Conservation (phyloP, 2,888 invertebrate species). For the Stenolophus ochropezus region DNA sequence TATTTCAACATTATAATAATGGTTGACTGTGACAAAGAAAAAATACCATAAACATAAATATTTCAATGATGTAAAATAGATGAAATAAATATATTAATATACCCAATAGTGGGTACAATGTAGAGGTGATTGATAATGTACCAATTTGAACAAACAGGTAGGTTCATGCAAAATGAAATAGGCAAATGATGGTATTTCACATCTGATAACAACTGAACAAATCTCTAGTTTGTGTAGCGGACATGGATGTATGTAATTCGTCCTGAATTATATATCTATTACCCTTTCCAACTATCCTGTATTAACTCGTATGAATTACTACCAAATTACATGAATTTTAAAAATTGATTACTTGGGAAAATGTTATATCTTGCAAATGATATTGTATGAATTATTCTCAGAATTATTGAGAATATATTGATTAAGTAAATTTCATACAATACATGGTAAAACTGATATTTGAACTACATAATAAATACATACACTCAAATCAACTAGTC, state of each 20-base stretch:
- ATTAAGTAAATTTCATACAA: too few species aligned
- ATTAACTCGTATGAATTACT: conserved; percentile 11
- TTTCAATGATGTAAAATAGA: too few species aligned
- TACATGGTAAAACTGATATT: too few species aligned
- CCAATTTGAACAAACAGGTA: not conserved
- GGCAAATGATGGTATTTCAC: conserved; percentile 1
- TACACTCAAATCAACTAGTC: too few species aligned
- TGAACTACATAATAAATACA: too few species aligned
- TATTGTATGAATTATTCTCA: not conserved
- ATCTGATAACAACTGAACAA: not conserved
- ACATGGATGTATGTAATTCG: not conserved
- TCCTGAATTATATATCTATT: conserved; percentile 18
- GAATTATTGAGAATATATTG: conserved; percentile 4
- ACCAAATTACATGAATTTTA: conserved; percentile 23
- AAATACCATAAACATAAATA: not conserved
- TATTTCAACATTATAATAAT: not conserved
- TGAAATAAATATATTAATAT: too few species aligned
- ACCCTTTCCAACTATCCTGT: not conserved
- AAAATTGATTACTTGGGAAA: not conserved
- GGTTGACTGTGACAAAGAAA: not conserved
- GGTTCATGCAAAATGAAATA: too few species aligned
- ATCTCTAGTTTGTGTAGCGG: too few species aligned
- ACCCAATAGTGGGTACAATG: too few species aligned
- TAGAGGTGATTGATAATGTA: too few species aligned
- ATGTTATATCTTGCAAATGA: conserved; percentile 4